Base-by-base conservation (phyloP, 2,888 invertebrate species). In the Sipha maydis region DNA sequence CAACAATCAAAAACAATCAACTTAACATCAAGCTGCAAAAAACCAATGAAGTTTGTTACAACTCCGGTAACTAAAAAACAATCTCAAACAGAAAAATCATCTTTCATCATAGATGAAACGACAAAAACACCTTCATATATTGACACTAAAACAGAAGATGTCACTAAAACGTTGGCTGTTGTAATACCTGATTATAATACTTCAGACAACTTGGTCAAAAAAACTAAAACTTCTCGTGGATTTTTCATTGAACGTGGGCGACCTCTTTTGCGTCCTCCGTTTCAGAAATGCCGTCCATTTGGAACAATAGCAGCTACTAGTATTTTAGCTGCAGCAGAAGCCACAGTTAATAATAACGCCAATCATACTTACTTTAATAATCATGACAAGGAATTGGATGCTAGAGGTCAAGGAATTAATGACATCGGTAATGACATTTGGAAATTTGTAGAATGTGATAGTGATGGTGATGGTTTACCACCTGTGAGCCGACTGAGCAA, bases 161-260 rank as follows among this genome's bases (percentile, higher is more conserved):
- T 48, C 28, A 61, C 28, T 9, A 67, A 76, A 25, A 76, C 61
- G 0, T 21, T 3, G 28, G 28, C 38, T 3, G 17, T 38, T 73
- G 14, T n/a, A 0, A 17, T 31, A 34, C 28, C 25, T 9, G n/a
- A 38, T 25, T 41, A 3, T 9, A 48, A 48, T 14, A 14, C 2
- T 14, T 11, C 48, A 48, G 14, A 1, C 2, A 48, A 48, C 14
- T 11, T 14, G 9, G 9, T 34, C 11, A 56, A 34, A 2, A 67
- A n/a, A 0, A 67, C 31, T 8, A 21, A 14, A 3, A 7, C 54
- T 17, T 9, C 19, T 19, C n/a, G 56, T 8, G 11, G 48, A 2
- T 14, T 14, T 14, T 84, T 56, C 25, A 38, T 84, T 7, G 85
- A 78, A 28, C 77, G 67, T 5, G 34, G 77, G 34, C 77, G 85